Percentiles rank a stretch among this genome's conserved stretches.
These are phyloP conservation scores for Xiphorhynchus elegans DNA, from an alignment of 2,113 vertebrate species.

Conservation along the genomic window DNA sequence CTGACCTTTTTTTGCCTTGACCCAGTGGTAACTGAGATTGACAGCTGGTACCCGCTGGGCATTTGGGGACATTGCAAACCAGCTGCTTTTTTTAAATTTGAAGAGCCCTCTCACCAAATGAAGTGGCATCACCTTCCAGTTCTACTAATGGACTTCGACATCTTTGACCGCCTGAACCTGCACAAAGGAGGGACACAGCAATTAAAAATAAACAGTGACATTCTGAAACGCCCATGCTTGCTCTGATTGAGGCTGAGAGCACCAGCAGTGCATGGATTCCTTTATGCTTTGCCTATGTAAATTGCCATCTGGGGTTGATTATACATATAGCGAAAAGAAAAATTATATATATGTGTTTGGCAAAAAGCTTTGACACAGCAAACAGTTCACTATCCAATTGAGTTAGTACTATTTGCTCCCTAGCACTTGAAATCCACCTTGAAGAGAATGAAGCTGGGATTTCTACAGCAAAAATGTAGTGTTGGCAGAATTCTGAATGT, in stretches of 20 bases:
- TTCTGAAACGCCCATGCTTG: slow-evolving; percentile 64
- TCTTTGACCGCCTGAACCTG: slow-evolving; percentile 78
- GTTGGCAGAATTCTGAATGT: slow-evolving; percentile 32
- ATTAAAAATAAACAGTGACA: slow-evolving; percentile 79
- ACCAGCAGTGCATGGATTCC: slow-evolving; percentile 62
- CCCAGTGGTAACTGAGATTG: slow-evolving; percentile 59
- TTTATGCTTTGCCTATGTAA: slow-evolving; percentile 66
- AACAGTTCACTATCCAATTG: slow-evolving; percentile 33
- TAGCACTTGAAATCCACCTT: slow-evolving; percentile 44
- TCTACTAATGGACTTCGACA: slow-evolving; percentile 71
- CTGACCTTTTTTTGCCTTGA: slow-evolving; percentile 65
- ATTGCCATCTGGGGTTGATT: slow-evolving; percentile 78
- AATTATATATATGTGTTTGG: slow-evolving; percentile 53
- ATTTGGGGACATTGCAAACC: slow-evolving; percentile 55
- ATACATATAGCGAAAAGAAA: slow-evolving; percentile 57
- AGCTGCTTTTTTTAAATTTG: slow-evolving; percentile 60
- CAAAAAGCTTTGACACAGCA: slow-evolving; percentile 66
- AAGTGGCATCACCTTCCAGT: slow-evolving; percentile 67
- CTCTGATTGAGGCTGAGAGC: slow-evolving; percentile 65
- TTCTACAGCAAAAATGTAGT: slow-evolving; percentile 39
- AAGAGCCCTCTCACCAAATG: slow-evolving; percentile 57
- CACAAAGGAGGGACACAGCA: slow-evolving; percentile 65
- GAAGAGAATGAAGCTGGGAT: slow-evolving; percentile 42
- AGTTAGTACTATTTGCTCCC: slow-evolving; percentile 29
- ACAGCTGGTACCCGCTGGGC: slow-evolving; percentile 60